Evolutionary conservation across 92 coral and sea anemone species (phyloP).

Genomic region (Phymanthus crucifer): DNA sequence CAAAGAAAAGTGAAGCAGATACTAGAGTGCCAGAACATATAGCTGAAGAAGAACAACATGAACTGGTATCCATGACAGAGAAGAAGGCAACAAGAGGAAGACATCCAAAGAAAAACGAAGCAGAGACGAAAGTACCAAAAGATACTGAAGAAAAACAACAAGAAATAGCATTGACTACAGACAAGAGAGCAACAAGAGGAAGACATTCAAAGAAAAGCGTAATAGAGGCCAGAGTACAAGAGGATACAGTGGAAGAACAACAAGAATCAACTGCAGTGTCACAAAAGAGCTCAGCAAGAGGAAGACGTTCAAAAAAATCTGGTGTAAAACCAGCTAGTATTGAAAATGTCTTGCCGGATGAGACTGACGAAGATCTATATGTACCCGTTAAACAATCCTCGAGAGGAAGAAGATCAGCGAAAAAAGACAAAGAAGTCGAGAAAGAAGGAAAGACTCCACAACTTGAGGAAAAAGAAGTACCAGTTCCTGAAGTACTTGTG

Average conservation of each 20-base stretch:
- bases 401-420: slow-evolving; percentile 2
- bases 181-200: background rate
- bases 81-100: background rate
- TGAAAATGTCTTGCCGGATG: background rate
- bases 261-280: too few relatives aligned
- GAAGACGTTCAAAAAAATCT: background rate
- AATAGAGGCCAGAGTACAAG: background rate
- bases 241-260: too few relatives aligned
- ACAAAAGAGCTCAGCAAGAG: background rate
- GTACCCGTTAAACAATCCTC: background rate
- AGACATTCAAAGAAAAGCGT: background rate
- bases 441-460: background rate
- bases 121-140: too few relatives aligned
- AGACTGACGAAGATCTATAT: background rate
- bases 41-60: too few relatives aligned
- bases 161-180: background rate
- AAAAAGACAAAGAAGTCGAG: background rate
- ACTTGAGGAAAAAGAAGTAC: background rate
- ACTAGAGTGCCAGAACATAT: background rate
- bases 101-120: background rate
- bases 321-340: background rate
- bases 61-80: slow-evolving; percentile 2
- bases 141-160: slow-evolving; percentile 3
- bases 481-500: background rate
- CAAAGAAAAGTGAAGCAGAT: background rate